Evolutionary conservation across 1,140 invertebrate genomes (phyloP), one percentile per base, ranked within the genome.

Genomic region (Lepidurus packardi): DNA sequence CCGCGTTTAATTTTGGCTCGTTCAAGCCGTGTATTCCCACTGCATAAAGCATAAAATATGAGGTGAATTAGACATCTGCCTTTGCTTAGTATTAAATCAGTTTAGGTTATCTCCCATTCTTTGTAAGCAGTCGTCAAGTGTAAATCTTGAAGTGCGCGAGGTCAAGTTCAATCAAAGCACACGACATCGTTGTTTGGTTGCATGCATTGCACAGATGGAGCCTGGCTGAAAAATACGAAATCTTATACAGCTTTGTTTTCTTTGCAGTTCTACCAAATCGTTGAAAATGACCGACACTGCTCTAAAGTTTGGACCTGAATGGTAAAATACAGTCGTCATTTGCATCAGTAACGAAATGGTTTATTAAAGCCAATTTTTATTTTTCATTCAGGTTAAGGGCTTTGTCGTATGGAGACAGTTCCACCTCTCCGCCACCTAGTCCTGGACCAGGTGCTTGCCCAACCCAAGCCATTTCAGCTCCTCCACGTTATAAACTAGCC

Each of bases 401-500:
- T 21, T 74, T 80, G 43, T 80, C 79, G 25, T 76, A 76, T 34
- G 79, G 79, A 43, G 79, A 80, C 41, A 78, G 73, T 75, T 43
- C 73, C 25, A 73, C 53, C 34, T 80, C 79, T 25, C 79, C 79
- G 47, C 79, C 79, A 47, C 79, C 79, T 45, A 80, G 79, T 79
- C 78, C 79, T 25, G 44, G 78, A 47, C 74, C 74, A 75, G 73
- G 77, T 75, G 43, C 77, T 78, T 82, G 85, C 79, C 84, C 82
- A 81, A 83, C 83, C 80, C 87, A 85, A 79, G 21, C 53, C 21
- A 21, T 65, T 65, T 65, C 53, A 65, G 53, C 53, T 16, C 53
- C 53, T 16, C 53, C 8, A 65, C 85, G 85, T 47, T 90, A 89
- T 84, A 88, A 93, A 84, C 85, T 92, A 77, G 91, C 92, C 81